Conservation (phyloP, 2,797 vertebrate species). For the Scolopax rusticola region DNA sequence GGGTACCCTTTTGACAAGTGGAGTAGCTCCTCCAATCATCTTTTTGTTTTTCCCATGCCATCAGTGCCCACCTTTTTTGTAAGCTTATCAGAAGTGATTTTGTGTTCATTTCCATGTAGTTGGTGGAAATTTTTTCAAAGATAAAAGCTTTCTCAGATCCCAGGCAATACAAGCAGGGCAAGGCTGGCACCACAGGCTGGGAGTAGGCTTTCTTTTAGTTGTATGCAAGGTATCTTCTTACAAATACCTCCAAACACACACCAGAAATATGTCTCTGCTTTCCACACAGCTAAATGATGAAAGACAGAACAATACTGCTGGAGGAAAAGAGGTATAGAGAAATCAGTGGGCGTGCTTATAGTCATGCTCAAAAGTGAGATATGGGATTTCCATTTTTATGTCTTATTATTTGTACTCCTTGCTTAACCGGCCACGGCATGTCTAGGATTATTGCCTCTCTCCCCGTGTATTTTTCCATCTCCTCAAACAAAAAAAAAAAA, state of each 20-base stretch:
- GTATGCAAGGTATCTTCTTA: not conserved
- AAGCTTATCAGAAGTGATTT: conserved; percentile 21
- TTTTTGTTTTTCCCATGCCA: not conserved
- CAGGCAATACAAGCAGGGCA: not conserved
- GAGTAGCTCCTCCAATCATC: not conserved
- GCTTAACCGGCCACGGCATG: not conserved
- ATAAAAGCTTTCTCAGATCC: not conserved
- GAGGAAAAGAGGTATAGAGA: not conserved
- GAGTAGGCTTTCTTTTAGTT: not conserved
- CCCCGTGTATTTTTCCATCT: not conserved
- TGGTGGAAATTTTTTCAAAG: not conserved
- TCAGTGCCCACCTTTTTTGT: not conserved
- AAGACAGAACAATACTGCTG: not conserved
- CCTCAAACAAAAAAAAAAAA: not conserved
- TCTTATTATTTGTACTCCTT: not conserved
- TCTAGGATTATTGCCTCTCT: not conserved
- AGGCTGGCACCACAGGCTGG: not conserved
- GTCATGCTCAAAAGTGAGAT: not conserved
- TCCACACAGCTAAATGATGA: not conserved
- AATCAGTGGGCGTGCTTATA: not conserved
- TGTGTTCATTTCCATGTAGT: not conserved
- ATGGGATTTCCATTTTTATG: not conserved
- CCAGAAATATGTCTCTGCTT: not conserved
- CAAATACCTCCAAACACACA: not conserved
- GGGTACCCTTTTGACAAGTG: not conserved